Evolutionary conservation across 2,888 invertebrate genomes (phyloP).

Genomic region (Achlya flavicornis): DNA sequence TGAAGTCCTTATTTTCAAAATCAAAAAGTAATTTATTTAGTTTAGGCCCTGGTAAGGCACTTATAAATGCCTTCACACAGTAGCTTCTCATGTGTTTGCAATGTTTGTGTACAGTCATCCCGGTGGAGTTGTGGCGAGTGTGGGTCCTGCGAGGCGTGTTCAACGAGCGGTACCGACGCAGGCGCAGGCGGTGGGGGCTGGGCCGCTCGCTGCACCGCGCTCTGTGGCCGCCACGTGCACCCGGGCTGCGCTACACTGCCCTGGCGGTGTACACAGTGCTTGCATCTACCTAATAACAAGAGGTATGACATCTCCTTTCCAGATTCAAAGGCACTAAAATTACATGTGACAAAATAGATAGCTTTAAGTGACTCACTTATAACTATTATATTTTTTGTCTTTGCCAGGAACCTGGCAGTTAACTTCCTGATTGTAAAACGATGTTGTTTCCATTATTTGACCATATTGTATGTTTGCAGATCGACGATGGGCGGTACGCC

Average conservation of each 20-base stretch:
- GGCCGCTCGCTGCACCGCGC: conserved; percentile 62
- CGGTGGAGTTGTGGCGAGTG: conserved; percentile 77
- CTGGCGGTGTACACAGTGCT: conserved; percentile 58
- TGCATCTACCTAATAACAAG: conserved; percentile 31
- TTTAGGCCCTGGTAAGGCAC: too few relatives aligned
- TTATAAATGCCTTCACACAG: too few relatives aligned
- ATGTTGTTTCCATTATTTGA: background rate
- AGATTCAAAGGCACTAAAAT: too few relatives aligned
- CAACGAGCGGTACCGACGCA: conserved; percentile 25
- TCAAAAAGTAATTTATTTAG: too few relatives aligned
- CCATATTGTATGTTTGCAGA: conserved; percentile 37
- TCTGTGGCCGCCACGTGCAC: conserved; percentile 49
- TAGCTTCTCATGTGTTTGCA: too few relatives aligned
- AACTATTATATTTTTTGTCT: too few relatives aligned
- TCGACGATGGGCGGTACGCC: conserved; percentile 58
- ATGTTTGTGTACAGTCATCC: conserved; percentile 46
- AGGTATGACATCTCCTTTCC: conserved; percentile 10
- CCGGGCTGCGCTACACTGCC: conserved; percentile 57
- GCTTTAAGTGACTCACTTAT: too few relatives aligned
- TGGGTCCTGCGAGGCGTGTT: conserved; percentile 62
- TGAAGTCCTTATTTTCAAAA: too few relatives aligned
- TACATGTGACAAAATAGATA: too few relatives aligned
- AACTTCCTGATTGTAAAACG: too few relatives aligned
- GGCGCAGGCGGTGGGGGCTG: conserved; percentile 33
- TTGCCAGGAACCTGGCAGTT: too few relatives aligned